These are phyloP conservation scores for Neuroscelio doddi DNA, from an alignment of 2,888 invertebrate species.

Conservation along the genomic window DNA sequence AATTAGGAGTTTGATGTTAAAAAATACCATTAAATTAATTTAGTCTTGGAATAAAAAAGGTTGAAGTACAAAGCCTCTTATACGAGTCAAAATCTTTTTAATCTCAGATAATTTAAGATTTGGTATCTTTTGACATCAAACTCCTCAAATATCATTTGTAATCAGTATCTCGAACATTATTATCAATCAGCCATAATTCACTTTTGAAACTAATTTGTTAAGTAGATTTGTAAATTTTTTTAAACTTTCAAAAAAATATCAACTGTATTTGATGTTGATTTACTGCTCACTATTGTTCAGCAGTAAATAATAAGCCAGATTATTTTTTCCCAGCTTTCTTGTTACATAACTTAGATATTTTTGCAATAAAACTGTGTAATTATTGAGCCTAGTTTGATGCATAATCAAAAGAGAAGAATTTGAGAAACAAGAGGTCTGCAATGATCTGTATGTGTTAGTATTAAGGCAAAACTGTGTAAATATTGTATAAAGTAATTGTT, in stretches of 20 bases:
- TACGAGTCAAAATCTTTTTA: too few relatives aligned
- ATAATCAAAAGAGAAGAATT: slow-evolving; percentile 3
- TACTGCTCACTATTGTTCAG: slow-evolving; percentile 28
- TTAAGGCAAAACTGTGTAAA: slow-evolving; percentile 62
- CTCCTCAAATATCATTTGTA: too few relatives aligned
- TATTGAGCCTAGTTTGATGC: slow-evolving; percentile 25
- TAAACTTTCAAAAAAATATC: too few relatives aligned
- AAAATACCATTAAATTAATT: too few relatives aligned
- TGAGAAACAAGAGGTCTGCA: slow-evolving; percentile 18
- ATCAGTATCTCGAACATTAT: background rate
- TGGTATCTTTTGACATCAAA: too few relatives aligned
- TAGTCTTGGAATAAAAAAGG: too few relatives aligned
- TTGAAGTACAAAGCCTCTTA: too few relatives aligned
- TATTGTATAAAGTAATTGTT: slow-evolving; percentile 69
- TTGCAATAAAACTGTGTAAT: slow-evolving; percentile 33
- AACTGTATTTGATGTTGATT: slow-evolving; percentile 11
- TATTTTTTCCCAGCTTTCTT: slow-evolving; percentile 18
- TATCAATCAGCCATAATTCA: too few relatives aligned
- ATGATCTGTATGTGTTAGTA: slow-evolving; percentile 34
- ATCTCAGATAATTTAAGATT: too few relatives aligned
- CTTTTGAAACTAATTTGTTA: too few relatives aligned
- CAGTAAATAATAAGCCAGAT: slow-evolving; percentile 19
- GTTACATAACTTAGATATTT: slow-evolving; percentile 14
- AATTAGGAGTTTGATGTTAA: too few relatives aligned
- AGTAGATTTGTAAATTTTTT: too few relatives aligned